Evolutionary conservation across 2,113 vertebrate species (phyloP).

Genomic region (Haemorhous mexicanus): DNA sequence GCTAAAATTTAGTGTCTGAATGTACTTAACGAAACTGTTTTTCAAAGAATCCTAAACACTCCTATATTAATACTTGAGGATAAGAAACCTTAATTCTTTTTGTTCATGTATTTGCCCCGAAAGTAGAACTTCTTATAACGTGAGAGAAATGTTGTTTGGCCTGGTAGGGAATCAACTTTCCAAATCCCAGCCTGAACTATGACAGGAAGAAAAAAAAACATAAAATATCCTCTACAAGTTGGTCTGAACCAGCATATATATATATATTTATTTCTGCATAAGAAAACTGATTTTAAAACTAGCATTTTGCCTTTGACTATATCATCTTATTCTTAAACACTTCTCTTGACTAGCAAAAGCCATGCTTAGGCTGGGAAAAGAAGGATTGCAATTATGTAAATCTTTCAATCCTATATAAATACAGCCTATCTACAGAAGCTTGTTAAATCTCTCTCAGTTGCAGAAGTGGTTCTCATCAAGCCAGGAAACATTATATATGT

Average conservation of each 20-base stretch:
- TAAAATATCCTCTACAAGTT: neutral
- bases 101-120: neutral
- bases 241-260: neutral
- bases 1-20: neutral
- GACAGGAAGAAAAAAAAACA: neutral
- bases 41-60: neutral
- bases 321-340: neutral
- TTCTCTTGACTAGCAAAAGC: neutral
- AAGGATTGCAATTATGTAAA: neutral
- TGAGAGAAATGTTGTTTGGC: neutral
- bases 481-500: neutral
- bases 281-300: neutral
- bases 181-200: neutral
- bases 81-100: neutral
- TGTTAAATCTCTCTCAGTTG: neutral
- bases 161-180: neutral
- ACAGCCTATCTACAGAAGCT: neutral
- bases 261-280: neutral
- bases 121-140: neutral
- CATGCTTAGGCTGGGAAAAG: neutral
- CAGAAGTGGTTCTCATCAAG: neutral
- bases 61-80: neutral
- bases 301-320: neutral
- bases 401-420: neutral
- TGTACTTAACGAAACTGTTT: neutral